phyloP scores from a whole-genome alignment of 1,140 invertebrate species.

The Hermetia illucens region DNA sequence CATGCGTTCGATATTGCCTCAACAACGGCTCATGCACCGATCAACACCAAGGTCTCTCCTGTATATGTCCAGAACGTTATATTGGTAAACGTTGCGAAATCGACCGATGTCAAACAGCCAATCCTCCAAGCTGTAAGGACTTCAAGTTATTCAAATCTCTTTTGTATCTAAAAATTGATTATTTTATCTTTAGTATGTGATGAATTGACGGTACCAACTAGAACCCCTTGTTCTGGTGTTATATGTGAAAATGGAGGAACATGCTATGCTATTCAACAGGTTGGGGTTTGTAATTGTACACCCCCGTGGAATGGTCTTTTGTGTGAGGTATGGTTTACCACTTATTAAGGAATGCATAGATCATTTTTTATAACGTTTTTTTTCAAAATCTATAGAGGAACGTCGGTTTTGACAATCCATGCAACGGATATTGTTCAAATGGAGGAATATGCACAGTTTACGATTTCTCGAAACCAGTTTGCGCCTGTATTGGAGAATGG shows the following conservation, averaged over 20 bases:
- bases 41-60: slow-evolving; percentile 12
- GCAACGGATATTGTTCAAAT: slow-evolving; percentile 40
- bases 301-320: slow-evolving; percentile 47
- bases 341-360: background rate
- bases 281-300: slow-evolving; percentile 42
- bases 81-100: slow-evolving; percentile 24
- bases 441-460: slow-evolving; percentile 37
- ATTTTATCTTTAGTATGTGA: slow-evolving; percentile 14
- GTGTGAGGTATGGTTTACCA: slow-evolving; percentile 38
- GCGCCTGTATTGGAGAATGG: slow-evolving; percentile 43
- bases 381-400: slow-evolving; percentile 23
- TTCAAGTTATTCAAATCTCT: background rate
- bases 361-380: background rate
- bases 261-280: slow-evolving; percentile 24
- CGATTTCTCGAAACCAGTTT: slow-evolving; percentile 29
- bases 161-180: background rate
- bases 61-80: slow-evolving; percentile 19
- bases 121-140: slow-evolving; percentile 16
- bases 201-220: slow-evolving; percentile 10
- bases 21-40: slow-evolving; percentile 34
- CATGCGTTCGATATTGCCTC: slow-evolving; percentile 37
- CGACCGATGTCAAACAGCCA: slow-evolving; percentile 22
- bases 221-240: slow-evolving; percentile 23
- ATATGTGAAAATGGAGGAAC: slow-evolving; percentile 24
- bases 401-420: slow-evolving; percentile 42